Conservation (phyloP, 2,888 invertebrate genomes). For the Synanthedon formicaeformis region DNA sequence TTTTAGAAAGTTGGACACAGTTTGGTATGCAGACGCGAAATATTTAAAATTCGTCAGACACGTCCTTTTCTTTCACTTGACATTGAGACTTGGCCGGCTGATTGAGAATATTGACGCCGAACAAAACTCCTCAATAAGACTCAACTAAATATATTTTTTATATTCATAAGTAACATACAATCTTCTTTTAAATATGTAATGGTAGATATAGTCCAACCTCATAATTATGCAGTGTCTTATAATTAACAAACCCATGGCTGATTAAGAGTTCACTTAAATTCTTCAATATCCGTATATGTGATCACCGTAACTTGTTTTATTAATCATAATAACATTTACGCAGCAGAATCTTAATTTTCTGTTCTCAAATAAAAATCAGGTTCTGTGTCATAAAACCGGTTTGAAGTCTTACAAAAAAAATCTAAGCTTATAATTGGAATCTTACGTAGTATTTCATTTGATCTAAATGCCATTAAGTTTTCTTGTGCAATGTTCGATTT, state of each 20-base stretch:
- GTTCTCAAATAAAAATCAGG: neutral
- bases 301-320: too few species aligned
- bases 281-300: too few species aligned
- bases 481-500: neutral
- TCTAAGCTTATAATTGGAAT: neutral
- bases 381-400: neutral
- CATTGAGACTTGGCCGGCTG: conserved; percentile 53
- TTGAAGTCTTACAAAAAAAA: neutral
- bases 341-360: neutral
- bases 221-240: too few species aligned
- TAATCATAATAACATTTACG: too few species aligned
- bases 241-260: too few species aligned
- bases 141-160: too few species aligned
- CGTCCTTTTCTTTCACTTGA: conserved; percentile 58
- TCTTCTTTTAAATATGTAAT: too few species aligned
- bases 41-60: conserved; percentile 34
- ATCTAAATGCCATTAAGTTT: neutral
- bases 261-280: too few species aligned
- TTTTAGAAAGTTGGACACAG: conserved; percentile 11
- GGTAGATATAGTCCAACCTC: too few species aligned
- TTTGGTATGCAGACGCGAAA: conserved; percentile 9
- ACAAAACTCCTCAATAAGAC: too few species aligned
- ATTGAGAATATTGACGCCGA: conserved; percentile 44
- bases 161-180: too few species aligned
- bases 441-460: neutral